Conservation (phyloP, 2,113 vertebrate genomes). For the Pteropus alecto region DNA sequence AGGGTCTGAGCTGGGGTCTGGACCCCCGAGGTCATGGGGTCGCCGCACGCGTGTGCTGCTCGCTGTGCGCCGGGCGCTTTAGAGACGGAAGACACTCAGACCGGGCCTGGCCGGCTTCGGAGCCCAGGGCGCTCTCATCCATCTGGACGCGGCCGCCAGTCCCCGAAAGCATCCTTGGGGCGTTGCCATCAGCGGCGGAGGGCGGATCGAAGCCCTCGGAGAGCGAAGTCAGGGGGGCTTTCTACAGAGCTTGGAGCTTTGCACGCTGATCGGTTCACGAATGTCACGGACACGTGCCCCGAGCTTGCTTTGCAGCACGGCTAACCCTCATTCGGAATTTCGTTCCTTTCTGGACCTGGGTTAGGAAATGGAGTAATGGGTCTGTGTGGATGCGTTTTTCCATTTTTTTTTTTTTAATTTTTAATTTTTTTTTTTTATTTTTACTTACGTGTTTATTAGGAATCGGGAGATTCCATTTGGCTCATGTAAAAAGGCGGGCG, state of each 20-base stretch:
- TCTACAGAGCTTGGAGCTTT: too few species aligned
- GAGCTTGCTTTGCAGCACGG: background rate
- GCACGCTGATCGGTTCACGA: background rate
- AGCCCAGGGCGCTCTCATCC: background rate
- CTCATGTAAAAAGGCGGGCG: background rate
- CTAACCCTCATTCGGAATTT: background rate
- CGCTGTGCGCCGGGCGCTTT: accelerated
- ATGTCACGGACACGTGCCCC: accelerated
- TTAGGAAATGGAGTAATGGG: too few species aligned
- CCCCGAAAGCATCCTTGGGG: too few species aligned
- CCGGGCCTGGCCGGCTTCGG: background rate
- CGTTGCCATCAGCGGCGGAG: background rate
- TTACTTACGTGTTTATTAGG: background rate
- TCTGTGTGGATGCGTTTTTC: background rate
- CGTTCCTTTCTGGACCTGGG: background rate
- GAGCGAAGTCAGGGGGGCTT: background rate
- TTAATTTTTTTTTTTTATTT: background rate
- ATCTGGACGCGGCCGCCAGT: too few species aligned
- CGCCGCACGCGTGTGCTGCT: accelerated
- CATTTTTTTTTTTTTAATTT: too few species aligned
- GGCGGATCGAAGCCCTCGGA: background rate
- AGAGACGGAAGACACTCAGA: accelerated
- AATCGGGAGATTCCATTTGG: background rate
- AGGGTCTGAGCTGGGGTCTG: background rate
- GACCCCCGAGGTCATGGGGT: background rate